These are phyloP conservation scores for Phocoena phocoena DNA, from an alignment of 2,113 vertebrate genomes.

Conservation along the genomic window DNA sequence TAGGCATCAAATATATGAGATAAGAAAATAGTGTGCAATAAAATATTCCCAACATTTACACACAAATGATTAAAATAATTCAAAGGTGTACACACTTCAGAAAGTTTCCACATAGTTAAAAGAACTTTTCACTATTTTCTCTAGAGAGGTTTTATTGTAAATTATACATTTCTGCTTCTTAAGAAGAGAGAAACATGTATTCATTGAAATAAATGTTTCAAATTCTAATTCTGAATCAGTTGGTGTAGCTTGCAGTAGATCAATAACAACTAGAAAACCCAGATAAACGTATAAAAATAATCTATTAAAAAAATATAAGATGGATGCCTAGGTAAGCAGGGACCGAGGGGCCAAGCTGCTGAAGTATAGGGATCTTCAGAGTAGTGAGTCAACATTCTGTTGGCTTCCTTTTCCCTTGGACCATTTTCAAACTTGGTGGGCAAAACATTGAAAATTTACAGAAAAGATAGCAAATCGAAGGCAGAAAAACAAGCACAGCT, in stretches of 20 bases:
- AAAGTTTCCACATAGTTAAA: not conserved
- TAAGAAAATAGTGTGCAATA: not conserved
- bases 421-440: not conserved
- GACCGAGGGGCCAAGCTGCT: not conserved
- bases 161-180: not conserved
- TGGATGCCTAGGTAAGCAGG: not conserved
- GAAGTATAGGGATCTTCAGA: not conserved
- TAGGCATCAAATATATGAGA: not conserved
- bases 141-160: not conserved
- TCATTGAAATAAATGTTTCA: not conserved
- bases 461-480: not conserved
- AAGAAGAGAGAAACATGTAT: not conserved
- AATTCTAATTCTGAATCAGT: not conserved
- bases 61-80: not conserved
- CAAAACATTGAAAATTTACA: not conserved
- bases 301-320: not conserved
- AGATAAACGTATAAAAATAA: not conserved
- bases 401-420: not conserved
- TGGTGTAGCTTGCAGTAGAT: not conserved
- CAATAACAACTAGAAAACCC: not conserved
- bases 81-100: not conserved
- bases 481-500: not conserved
- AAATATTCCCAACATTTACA: not conserved
- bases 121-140: not conserved
- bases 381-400: not conserved